These are phyloP conservation scores for Dorcus parallelipipedus DNA, from an alignment of 2,888 invertebrate genomes.

Conservation along the genomic window DNA sequence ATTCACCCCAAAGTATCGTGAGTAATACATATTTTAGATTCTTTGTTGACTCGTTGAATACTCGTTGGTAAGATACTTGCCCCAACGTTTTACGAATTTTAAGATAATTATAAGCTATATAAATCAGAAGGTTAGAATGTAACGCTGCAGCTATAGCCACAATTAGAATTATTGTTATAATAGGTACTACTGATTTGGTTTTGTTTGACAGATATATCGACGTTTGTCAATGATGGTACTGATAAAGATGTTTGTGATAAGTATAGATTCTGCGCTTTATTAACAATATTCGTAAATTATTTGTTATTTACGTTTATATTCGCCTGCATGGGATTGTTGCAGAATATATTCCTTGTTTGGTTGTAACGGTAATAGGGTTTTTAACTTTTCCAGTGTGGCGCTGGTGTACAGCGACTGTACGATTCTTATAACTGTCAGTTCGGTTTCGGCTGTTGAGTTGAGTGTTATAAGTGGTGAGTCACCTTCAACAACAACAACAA, in stretches of 20 bases:
- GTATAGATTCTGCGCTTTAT: too few species aligned
- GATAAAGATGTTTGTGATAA: neutral
- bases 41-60: too few species aligned
- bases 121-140: too few species aligned
- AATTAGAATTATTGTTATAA: too few species aligned
- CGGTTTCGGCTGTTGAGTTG: conserved; percentile 16
- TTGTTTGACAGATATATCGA: neutral
- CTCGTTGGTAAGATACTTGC: too few species aligned
- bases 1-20: conserved; percentile 60
- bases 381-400: conserved; percentile 29
- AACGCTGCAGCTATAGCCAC: too few species aligned
- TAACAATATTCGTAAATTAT: too few species aligned
- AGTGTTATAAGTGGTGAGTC: conserved; percentile 12
- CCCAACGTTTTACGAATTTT: too few species aligned
- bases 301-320: neutral
- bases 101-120: too few species aligned
- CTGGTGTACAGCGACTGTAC: conserved; percentile 16
- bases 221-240: neutral
- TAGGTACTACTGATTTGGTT: neutral
- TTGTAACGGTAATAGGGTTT: conserved; percentile 32
- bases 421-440: conserved; percentile 17
- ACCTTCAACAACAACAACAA: neutral
- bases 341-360: conserved; percentile 26
- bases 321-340: neutral
- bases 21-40: conserved; percentile 36